Evolutionary conservation across 2,888 invertebrate genomes (phyloP), one percentile per base, ranked within the genome.

Genomic region (Stenodema calcarata): DNA sequence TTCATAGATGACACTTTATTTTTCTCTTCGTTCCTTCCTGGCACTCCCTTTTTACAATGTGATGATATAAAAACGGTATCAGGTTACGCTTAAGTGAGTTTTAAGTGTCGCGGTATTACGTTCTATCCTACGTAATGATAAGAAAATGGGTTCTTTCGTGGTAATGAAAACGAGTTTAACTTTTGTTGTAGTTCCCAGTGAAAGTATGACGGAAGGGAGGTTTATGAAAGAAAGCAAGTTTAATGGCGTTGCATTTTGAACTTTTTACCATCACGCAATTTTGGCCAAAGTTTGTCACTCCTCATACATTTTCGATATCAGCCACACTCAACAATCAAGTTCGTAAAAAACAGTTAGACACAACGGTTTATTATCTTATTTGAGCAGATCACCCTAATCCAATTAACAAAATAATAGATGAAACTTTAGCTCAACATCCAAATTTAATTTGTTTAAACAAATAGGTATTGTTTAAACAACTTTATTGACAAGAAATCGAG

Each of bases 1-100:
- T 78, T 78, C 78, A 16, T 27, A 44, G 44, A 78, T 78, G 78
- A 44, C 44, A 78, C 18, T 78, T 78, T 78, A 78, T 78, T 78
- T 78, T 78, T 44, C 44, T 27, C 44, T 16, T 44, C 42, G 18
- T 44, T 44, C 14, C 44, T 44, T 18, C 23, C 42, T 23, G 44
- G 23, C 78, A 18, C 78, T 78, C 41, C 44, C 41, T 78, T 78
- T 78, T 78, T 78, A 42, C 78, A 44, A 11, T 78, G 27, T 78
- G 78, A 78, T 54, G 50, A 80, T 80, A 80, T 80, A 80, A 80
- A 80, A 80, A 80, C 80, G 80, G 54, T 80, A 80, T 80, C 80
- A 80, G 80, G 54, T 80, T 80, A 47, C 80, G 80, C 54, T 80
- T 80, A 80, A 80, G 80, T 80, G 80, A 80, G 80, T 80, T 80